Conservation (phyloP, 2,797 vertebrate genomes). For the Pipistrellus kuhlii region DNA sequence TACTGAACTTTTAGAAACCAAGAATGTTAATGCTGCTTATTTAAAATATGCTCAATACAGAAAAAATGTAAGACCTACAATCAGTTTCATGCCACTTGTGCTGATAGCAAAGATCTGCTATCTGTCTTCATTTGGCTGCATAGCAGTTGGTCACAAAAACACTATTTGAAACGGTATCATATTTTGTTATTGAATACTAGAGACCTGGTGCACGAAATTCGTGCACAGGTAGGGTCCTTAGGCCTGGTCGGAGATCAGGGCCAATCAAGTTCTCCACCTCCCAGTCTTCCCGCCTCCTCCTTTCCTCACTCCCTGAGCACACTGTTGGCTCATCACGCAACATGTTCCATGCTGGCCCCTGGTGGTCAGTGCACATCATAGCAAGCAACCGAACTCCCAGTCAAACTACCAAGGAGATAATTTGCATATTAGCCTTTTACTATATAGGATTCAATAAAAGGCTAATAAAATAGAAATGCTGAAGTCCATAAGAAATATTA, state of each 20-base stretch:
- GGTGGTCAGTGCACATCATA: no score
- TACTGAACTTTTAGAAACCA: not conserved
- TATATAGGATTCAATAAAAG: slow-evolving; percentile 38
- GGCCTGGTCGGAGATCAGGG: no score
- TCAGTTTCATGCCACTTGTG: fast-evolving
- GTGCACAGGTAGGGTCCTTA: no score
- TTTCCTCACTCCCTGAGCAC: no score
- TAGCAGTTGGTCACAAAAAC: not conserved
- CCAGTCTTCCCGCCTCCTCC: no score
- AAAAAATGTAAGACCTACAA: not conserved
- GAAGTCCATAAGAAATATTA: slow-evolving; percentile 7
- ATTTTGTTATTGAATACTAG: slow-evolving; percentile 72
- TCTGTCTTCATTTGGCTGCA: slow-evolving; percentile 33
- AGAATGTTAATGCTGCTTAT: not conserved
- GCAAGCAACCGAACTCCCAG: no score
- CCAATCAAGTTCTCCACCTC: no score
- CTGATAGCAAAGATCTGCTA: slow-evolving; percentile 26
- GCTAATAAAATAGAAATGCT: slow-evolving; percentile 69
- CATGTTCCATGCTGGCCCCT: fast-evolving
- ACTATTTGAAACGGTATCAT: not conserved
- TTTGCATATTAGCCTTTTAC: no score
- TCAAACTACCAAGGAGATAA: no score
- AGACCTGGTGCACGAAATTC: no score
- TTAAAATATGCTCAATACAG: not conserved
- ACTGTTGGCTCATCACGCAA: no score